These are phyloP conservation scores for Laupala kohalensis DNA, from an alignment of 1,140 invertebrate genomes.

Conservation along the genomic window DNA sequence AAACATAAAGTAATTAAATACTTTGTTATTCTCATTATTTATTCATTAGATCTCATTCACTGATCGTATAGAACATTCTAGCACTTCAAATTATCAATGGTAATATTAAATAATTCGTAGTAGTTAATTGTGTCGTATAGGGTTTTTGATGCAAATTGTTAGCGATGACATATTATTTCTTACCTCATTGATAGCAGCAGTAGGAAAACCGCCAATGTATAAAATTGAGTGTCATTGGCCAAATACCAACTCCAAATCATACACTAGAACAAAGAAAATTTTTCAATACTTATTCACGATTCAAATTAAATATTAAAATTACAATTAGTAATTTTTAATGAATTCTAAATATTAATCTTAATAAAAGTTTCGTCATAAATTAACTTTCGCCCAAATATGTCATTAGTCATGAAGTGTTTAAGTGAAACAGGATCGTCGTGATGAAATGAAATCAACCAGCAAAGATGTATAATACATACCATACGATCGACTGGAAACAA, in stretches of 20 bases:
- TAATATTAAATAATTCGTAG: neutral
- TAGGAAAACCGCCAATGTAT: slow-evolving; percentile 25
- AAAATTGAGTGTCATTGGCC: slow-evolving; percentile 29
- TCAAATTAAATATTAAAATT: too few species aligned
- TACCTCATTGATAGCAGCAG: slow-evolving; percentile 26
- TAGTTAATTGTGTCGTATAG: neutral
- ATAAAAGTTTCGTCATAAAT: neutral
- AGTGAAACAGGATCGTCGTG: too few species aligned
- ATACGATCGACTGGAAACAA: slow-evolving; percentile 28
- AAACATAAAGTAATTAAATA: too few species aligned
- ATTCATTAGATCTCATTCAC: too few species aligned
- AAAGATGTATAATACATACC: too few species aligned
- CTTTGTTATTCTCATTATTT: too few species aligned
- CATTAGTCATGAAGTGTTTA: too few species aligned
- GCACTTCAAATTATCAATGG: too few species aligned
- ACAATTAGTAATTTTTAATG: too few species aligned
- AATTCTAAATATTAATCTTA: neutral
- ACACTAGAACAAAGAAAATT: slow-evolving; percentile 21
- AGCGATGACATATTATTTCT: neutral
- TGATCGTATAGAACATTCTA: too few species aligned
- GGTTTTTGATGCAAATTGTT: neutral
- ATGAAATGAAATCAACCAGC: too few species aligned
- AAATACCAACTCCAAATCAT: slow-evolving; percentile 30
- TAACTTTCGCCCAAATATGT: neutral
- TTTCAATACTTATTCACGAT: neutral